These are phyloP conservation scores for Aporophyla nigra DNA, from an alignment of 2,888 invertebrate genomes.

Conservation along the genomic window DNA sequence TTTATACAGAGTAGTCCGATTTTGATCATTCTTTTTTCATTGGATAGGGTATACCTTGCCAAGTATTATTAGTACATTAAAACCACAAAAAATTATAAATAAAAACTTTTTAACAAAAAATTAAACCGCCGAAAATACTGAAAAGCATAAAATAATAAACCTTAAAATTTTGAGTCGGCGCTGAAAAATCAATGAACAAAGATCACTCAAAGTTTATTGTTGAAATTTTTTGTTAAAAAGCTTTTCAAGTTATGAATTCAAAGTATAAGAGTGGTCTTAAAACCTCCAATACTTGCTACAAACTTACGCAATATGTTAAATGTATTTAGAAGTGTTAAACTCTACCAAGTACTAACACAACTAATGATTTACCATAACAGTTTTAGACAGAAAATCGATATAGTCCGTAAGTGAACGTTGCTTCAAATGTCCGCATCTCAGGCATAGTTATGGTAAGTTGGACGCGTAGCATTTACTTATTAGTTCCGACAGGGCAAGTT, in stretches of 20 bases:
- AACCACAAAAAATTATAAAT: too few relatives aligned
- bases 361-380: slow-evolving; percentile 49
- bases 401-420: slow-evolving; percentile 64
- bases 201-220: too few relatives aligned
- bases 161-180: too few relatives aligned
- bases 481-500: slow-evolving; percentile 74
- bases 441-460: slow-evolving; percentile 72
- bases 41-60: too few relatives aligned
- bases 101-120: too few relatives aligned
- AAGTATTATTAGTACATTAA: too few relatives aligned
- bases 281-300: background rate
- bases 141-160: too few relatives aligned
- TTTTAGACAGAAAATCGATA: slow-evolving; percentile 66
- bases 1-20: too few relatives aligned
- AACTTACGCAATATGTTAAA: slow-evolving; percentile 1
- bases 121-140: too few relatives aligned
- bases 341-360: slow-evolving; percentile 10
- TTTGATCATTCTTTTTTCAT: too few relatives aligned
- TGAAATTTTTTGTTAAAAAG: too few relatives aligned
- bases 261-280: background rate
- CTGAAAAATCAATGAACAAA: too few relatives aligned
- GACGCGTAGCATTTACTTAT: slow-evolving; percentile 76
- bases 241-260: background rate
- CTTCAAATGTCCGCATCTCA: slow-evolving; percentile 68
- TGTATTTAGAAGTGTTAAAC: background rate